Evolutionary conservation across 2,113 vertebrate species (phyloP).

Genomic region (Andinoacara biseriatus): DNA sequence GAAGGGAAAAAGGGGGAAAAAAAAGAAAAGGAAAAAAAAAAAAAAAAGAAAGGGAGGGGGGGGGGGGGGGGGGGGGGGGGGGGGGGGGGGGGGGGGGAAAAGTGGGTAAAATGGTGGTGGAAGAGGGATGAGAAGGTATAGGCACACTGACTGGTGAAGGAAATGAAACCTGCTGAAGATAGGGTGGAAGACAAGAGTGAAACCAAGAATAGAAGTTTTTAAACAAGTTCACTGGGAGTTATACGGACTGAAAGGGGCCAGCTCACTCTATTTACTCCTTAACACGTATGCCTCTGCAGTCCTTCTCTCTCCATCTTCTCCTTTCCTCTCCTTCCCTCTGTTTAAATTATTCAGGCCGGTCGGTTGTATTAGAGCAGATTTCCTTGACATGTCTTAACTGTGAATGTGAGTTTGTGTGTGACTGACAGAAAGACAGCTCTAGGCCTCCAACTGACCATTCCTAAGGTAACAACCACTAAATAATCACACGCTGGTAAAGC

Average conservation of each 20-base stretch:
- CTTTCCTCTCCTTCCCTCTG: conserved; percentile 17
- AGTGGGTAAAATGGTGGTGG: conserved; percentile 44
- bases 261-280: conserved; percentile 50
- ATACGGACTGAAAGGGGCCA: conserved; percentile 19
- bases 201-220: conserved; percentile 59
- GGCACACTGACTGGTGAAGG: conserved; percentile 52
- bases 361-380: conserved; percentile 53
- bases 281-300: conserved; percentile 3
- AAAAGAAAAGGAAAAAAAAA: too few relatives aligned
- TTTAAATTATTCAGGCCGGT: conserved; percentile 75
- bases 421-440: conserved; percentile 14
- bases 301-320: conserved; percentile 34
- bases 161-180: conserved; percentile 59
- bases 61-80: too few relatives aligned
- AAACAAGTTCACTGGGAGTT: conserved; percentile 56
- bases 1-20: too few relatives aligned
- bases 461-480: conserved; percentile 34
- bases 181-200: conserved; percentile 42
- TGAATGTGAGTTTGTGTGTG: not conserved
- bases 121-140: conserved; percentile 57
- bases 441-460: conserved; percentile 20
- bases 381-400: conserved; percentile 56
- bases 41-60: too few relatives aligned
- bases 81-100: conserved; percentile 3
- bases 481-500: conserved; percentile 20